Base-by-base conservation (phyloP, 2,113 vertebrate genomes). In the Dryoscopus gambensis region DNA sequence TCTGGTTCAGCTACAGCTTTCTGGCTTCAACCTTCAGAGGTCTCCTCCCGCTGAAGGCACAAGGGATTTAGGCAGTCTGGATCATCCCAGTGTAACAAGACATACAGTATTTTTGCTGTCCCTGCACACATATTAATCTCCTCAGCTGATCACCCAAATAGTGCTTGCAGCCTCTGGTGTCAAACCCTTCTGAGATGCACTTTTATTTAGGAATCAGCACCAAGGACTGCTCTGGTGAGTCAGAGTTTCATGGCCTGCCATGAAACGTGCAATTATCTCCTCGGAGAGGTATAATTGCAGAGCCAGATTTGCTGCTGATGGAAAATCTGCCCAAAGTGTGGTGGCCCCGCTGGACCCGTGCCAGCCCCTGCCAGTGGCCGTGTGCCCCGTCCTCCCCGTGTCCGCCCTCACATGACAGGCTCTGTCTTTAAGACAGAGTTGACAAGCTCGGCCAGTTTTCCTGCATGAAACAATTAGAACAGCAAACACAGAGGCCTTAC, bases 321-420 rank as follows among this genome's bases (percentile, higher is more conserved):
- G 40, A 65, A 71, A 50, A 80, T 1, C 25, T 50, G 46, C n/a
- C 40, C 59, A 17, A 75, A 46, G 14, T 8, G 52, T 10, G 55
- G 35, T 62, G 84, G 90, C 77, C 65, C 25, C 1, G 2, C 27
- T 2, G 2, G 57, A 42, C 10, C 10, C 1, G 0, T 68, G 37
- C 49, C 70, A 76, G 44, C 19, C 76, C 35, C 20, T 46, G 39
- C 33, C 65, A 27, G 67, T 1, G 2, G 5, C 46, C 15, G 0
- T 27, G 11, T 3, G 11, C 42, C 27, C 13, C 0, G 0, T 80
- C 44, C 30, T 80, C 25, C 24, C 50, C 0, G 0, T 7, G 6
- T 30, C 69, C 69, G 8, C 57, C 25, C 31, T 49, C 2, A 0
- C 3, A 2, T 59, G 62, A 39, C 4, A 8, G 46, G 11, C 75